Evolutionary conservation across 2,113 vertebrate species (phyloP).

Genomic region (Panurus biarmicus): DNA sequence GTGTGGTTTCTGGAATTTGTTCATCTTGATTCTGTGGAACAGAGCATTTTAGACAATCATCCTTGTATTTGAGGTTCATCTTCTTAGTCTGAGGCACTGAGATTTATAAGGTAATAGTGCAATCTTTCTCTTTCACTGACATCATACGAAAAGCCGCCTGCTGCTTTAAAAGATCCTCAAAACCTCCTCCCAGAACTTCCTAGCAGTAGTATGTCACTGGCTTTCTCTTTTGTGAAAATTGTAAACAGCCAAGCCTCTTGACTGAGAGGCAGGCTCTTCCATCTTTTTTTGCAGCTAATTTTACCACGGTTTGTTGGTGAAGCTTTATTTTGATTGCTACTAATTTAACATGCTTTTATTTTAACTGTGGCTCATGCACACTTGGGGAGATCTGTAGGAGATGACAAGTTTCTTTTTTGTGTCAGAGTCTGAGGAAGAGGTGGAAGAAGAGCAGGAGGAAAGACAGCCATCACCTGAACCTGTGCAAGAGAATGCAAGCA

Average conservation of each 20-base stretch:
- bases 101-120: background rate
- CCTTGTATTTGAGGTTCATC: background rate
- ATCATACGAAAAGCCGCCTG: background rate
- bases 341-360: background rate
- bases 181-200: background rate
- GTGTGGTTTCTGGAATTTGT: background rate
- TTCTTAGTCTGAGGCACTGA: background rate
- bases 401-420: background rate
- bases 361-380: fast-evolving
- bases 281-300: background rate
- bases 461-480: constrained; percentile 86
- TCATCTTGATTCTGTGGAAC: background rate
- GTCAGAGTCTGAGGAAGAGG: constrained; percentile 92
- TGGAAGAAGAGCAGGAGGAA: constrained; percentile 91
- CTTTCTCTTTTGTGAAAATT: background rate
- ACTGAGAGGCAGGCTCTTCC: background rate
- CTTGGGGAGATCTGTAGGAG: background rate
- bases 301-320: background rate
- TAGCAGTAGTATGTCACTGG: background rate
- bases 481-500: constrained; percentile 85
- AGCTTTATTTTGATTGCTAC: background rate
- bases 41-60: background rate
- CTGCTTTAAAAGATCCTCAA: background rate
- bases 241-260: background rate
- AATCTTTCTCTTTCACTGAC: background rate